phyloP scores from a whole-genome alignment of 2,888 invertebrate species.

The Eudemis profundana region DNA sequence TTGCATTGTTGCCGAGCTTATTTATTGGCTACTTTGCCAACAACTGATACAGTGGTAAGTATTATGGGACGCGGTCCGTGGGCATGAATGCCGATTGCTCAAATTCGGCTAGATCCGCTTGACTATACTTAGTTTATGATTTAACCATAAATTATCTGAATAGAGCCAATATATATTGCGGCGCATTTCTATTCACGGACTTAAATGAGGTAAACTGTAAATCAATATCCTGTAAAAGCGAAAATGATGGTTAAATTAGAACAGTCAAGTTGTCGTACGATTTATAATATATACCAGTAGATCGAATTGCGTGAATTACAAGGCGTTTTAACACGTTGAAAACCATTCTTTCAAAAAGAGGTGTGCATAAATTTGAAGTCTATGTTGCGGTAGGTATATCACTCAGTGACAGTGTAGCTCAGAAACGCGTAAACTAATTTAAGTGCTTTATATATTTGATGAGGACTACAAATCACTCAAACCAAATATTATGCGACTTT shows the following conservation, averaged over 20 bases:
- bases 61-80: constrained; percentile 48
- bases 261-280: not conserved
- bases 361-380: no score
- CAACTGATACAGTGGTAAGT: constrained; percentile 51
- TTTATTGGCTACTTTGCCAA: constrained; percentile 65
- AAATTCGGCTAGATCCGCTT: constrained; percentile 41
- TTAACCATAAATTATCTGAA: constrained; percentile 15
- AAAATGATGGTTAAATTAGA: constrained; percentile 1
- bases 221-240: constrained; percentile 1
- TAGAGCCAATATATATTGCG: constrained; percentile 8
- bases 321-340: no score
- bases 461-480: no score
- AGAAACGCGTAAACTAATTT: no score
- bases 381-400: no score
- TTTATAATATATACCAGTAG: no score
- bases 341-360: no score
- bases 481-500: no score
- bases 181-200: constrained; percentile 9
- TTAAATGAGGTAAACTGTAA: constrained; percentile 5
- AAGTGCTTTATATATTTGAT: no score
- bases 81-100: constrained; percentile 44
- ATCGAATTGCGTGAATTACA: no score
- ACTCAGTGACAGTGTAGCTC: no score
- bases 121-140: constrained; percentile 22
- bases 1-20: constrained; percentile 67